Evolutionary conservation across 2,888 invertebrate genomes (phyloP), one percentile per base, ranked within the genome.

Genomic region (Flexamia atlantica): DNA sequence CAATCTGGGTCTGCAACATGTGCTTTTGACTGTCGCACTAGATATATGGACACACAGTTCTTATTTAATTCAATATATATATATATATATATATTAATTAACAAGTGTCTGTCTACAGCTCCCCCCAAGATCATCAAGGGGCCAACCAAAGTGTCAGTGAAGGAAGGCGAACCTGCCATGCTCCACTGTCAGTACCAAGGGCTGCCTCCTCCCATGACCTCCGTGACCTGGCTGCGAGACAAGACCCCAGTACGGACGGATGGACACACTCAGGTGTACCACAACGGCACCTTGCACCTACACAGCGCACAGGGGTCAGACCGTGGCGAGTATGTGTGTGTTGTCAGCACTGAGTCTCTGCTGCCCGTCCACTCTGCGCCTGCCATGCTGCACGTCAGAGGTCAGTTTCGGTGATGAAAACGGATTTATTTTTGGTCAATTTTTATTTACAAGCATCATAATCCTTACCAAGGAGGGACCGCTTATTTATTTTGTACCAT

Each of bases 151-250:
- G 86, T 91, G 23, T 91, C 92, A 32, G 93, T 93, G 14, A 92
- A 94, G 88, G 96, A 97, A 90, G 95, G 94, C 74, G 93, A 94
- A 79, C 89, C 91, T 0, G 93, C 93, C 0, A 91, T 92, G 5
- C 90, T 97, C 85, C 91, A 90, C n/a, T 97, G 97, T 88, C 90
- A 91, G n/a, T 93, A 92, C 86, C 88, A 90, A 0, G 91, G 91
- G 0, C 90, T 91, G 86, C 92, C 92, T 12, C 88, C 91, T 64
- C 93, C 93, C 0, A 92, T 93, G 84, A 94, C 94, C 4, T 90
- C 90, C 30, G 92, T 94, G 3, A 92, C 92, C 79, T 97, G 96
- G 96, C 90, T 93, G 79, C 94, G 94, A 88, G 94, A 95, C 88
- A 93, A 93, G 12, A 93, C 93, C 88, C 89, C 91, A 0, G 88